phyloP scores from a whole-genome alignment of 2,888 invertebrate genomes.

The Tiliacea citrago region DNA sequence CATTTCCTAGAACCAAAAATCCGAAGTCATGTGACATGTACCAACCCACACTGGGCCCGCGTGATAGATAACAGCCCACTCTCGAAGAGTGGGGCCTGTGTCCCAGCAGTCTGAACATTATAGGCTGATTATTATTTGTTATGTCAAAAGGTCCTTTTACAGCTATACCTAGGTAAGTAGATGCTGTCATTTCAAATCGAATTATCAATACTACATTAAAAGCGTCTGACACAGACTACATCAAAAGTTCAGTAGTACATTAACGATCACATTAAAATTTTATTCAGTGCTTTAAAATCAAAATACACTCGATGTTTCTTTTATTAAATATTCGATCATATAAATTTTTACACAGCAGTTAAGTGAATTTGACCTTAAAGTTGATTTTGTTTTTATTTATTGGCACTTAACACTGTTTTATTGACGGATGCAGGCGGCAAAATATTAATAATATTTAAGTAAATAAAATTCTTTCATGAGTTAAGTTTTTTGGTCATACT shows the following conservation, averaged over 20 bases:
- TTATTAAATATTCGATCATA: constrained; percentile 20
- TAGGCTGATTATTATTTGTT: too few species aligned
- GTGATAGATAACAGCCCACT: too few species aligned
- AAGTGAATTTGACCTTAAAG: constrained; percentile 33
- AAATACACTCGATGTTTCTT: constrained; percentile 34
- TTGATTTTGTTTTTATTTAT: constrained; percentile 14
- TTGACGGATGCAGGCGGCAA: too few species aligned
- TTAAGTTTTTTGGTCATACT: not conserved
- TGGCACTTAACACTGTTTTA: too few species aligned
- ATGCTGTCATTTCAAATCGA: not conserved
- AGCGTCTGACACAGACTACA: constrained; percentile 1
- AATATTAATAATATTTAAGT: not conserved
- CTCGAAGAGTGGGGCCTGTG: too few species aligned
- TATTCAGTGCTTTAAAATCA: constrained; percentile 27
- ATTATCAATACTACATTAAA: constrained; percentile 5
- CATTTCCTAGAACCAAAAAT: too few species aligned
- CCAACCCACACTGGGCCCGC: too few species aligned
- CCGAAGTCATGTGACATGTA: too few species aligned
- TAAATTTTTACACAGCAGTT: constrained; percentile 4
- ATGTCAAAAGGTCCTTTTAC: too few species aligned
- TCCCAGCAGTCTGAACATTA: too few species aligned
- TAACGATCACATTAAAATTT: constrained; percentile 30
- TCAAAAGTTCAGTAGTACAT: constrained; percentile 21
- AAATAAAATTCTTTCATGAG: not conserved
- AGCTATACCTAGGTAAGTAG: too few species aligned